phyloP scores from a whole-genome alignment of 2,888 invertebrate species.

The Brachylomia viminalis region DNA sequence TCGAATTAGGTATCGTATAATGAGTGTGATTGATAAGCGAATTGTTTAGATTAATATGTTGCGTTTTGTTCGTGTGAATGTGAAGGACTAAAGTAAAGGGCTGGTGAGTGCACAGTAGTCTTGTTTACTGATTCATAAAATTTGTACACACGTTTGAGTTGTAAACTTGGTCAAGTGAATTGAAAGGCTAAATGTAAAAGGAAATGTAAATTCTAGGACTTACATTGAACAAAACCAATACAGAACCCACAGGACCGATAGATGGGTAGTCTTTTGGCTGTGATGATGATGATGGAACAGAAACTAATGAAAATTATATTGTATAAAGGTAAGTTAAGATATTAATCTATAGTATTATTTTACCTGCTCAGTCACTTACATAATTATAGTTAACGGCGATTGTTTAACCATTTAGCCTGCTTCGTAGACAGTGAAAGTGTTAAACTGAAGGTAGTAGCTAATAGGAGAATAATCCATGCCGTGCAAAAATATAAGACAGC shows the following conservation, averaged over 20 bases:
- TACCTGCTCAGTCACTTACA: neutral
- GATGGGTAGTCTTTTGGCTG: neutral
- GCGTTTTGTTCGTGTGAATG: slow-evolving; percentile 70
- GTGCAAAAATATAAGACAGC: neutral
- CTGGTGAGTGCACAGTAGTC: slow-evolving; percentile 60
- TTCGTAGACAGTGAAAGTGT: slow-evolving; percentile 1
- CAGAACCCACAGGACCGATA: too few species aligned
- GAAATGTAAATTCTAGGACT: neutral
- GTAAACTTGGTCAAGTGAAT: slow-evolving; percentile 15
- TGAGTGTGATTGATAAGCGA: slow-evolving; percentile 66
- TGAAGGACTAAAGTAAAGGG: slow-evolving; percentile 82
- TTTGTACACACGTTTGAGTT: slow-evolving; percentile 32
- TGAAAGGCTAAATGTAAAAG: neutral
- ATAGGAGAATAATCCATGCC: too few species aligned
- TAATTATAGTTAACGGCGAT: neutral
- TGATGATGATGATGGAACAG: neutral
- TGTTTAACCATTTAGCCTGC: slow-evolving; percentile 5
- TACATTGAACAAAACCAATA: neutral
- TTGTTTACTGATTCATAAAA: slow-evolving; percentile 41
- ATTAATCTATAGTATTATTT: neutral
- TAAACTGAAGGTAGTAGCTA: neutral
- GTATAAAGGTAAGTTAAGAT: neutral
- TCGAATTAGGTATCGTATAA: slow-evolving; percentile 58
- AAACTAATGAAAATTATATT: neutral
- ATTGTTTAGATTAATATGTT: slow-evolving; percentile 74